Conservation (phyloP, 1,140 invertebrate genomes). For the Helicoverpa zea region DNA sequence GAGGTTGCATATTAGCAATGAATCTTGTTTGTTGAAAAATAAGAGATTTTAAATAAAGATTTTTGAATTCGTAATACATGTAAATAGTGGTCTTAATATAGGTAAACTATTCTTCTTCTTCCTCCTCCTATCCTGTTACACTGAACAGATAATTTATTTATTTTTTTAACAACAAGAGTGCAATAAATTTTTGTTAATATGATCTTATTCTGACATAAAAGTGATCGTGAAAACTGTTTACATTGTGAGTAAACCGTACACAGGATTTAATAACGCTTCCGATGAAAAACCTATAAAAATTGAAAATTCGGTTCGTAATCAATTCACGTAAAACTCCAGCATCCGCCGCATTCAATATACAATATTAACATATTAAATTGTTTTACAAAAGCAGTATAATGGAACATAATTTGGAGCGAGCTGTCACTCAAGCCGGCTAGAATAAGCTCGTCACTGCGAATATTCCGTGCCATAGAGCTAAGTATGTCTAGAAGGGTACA, state of each 20-base stretch:
- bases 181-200: too few relatives aligned
- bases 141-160: too few relatives aligned
- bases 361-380: constrained; percentile 44
- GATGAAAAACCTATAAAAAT: constrained; percentile 17
- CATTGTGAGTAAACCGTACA: neutral
- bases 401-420: constrained; percentile 43
- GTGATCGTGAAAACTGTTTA: too few relatives aligned
- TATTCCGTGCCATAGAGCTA: constrained; percentile 43
- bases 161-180: too few relatives aligned
- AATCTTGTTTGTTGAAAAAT: too few relatives aligned
- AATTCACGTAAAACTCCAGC: constrained; percentile 4
- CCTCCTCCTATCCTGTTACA: too few relatives aligned
- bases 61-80: too few relatives aligned
- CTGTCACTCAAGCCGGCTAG: constrained; percentile 47
- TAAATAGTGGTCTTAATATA: too few relatives aligned
- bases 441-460: constrained; percentile 52
- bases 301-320: constrained; percentile 20
- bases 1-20: too few relatives aligned
- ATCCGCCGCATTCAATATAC: constrained; percentile 44
- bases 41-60: too few relatives aligned
- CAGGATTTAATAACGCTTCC: constrained; percentile 2
- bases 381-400: constrained; percentile 46
- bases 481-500: constrained; percentile 35
- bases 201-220: too few relatives aligned
- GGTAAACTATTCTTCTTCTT: too few relatives aligned